phyloP scores from a whole-genome alignment of 2,113 vertebrate species.

The Steatornis caripensis region DNA sequence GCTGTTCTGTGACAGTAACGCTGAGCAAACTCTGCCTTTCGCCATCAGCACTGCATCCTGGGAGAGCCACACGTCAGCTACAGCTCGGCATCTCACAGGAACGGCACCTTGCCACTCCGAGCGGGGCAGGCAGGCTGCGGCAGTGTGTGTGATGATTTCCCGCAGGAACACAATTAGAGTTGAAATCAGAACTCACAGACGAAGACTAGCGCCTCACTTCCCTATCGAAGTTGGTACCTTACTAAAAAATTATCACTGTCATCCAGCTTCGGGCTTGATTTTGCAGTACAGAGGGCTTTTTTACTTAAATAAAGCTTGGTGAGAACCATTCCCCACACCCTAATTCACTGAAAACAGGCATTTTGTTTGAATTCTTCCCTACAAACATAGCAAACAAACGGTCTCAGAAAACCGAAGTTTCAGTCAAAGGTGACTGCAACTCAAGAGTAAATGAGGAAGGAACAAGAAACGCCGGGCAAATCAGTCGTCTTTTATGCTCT shows the following conservation, averaged over 20 bases:
- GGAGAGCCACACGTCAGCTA: background rate
- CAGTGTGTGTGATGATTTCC: accelerated
- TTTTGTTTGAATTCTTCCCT: background rate
- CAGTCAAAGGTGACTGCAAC: background rate
- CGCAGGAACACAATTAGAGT: accelerated
- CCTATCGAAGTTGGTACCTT: background rate
- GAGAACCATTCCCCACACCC: background rate
- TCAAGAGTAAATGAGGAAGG: background rate
- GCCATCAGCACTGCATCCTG: background rate
- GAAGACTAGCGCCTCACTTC: background rate
- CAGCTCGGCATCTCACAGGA: background rate
- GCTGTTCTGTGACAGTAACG: background rate
- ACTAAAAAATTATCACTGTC: background rate
- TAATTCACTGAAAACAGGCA: background rate
- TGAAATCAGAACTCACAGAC: background rate
- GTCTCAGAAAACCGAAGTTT: background rate
- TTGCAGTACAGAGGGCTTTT: background rate
- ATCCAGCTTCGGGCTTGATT: background rate
- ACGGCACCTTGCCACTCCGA: background rate
- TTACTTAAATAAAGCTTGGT: background rate
- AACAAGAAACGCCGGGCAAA: background rate
- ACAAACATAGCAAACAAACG: background rate
- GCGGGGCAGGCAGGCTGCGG: background rate
- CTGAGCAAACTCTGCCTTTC: constrained; percentile 24
- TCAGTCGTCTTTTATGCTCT: background rate